Percentiles rank a stretch among this genome's conserved stretches.
Conservation (phyloP, 2,888 invertebrate genomes). For the Emesis russula region DNA sequence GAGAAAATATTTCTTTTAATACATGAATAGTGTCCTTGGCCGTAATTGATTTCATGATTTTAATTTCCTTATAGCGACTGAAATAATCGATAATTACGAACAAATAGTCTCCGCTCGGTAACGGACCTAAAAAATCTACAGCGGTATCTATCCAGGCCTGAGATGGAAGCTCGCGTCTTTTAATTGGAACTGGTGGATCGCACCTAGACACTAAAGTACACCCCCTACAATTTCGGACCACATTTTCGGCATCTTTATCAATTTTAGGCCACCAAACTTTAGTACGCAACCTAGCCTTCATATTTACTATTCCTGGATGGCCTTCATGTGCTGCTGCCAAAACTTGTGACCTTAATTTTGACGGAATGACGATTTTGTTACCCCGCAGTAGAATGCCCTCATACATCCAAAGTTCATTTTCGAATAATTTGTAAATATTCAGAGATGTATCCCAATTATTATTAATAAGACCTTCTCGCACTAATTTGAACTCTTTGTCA, state of each 20-base stretch:
- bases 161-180: constrained; percentile 73
- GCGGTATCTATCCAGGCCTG: constrained; percentile 85
- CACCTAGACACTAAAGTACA: constrained; percentile 74
- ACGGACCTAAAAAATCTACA: constrained; percentile 80
- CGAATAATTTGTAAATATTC: constrained; percentile 82
- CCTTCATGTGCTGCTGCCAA: constrained; percentile 87
- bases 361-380: constrained; percentile 77
- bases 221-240: constrained; percentile 68
- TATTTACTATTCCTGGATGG: constrained; percentile 90
- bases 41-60: constrained; percentile 53
- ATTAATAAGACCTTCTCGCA: too few species aligned
- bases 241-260: constrained; percentile 86
- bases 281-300: constrained; percentile 89
- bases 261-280: constrained; percentile 91
- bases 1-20: constrained; percentile 20
- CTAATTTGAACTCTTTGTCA: too few species aligned
- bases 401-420: constrained; percentile 88
- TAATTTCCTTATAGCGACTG: constrained; percentile 81
- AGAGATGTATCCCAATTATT: constrained; percentile 21
- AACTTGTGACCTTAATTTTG: constrained; percentile 52
- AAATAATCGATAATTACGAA: constrained; percentile 85
- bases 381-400: constrained; percentile 81
- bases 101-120: constrained; percentile 77
- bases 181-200: constrained; percentile 72
- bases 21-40: neutral